Evolutionary conservation across 2,888 invertebrate species (phyloP).

Genomic region (Andrena marginata): DNA sequence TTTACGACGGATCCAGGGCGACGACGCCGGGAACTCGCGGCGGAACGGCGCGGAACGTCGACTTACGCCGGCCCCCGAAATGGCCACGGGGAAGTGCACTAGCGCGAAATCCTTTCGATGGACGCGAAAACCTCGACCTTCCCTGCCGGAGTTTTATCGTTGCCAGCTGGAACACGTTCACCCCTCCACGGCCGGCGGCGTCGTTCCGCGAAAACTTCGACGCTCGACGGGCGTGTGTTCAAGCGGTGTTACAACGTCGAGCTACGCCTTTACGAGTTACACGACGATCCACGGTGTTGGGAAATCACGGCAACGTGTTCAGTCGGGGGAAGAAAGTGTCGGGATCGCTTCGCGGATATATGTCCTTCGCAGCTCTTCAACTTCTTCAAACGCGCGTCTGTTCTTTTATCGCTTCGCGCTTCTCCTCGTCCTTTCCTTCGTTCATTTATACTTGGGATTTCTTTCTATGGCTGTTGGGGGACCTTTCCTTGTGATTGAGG

Average conservation of each 20-base stretch:
- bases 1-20: slow-evolving; percentile 61
- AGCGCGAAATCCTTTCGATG: slow-evolving; percentile 52
- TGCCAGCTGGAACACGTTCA: not conserved
- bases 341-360: no score
- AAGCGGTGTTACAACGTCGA: not conserved
- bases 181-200: not conserved
- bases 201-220: no score
- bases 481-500: no score
- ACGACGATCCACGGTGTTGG: not conserved
- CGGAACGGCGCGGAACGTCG: slow-evolving; percentile 37
- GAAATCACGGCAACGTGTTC: slow-evolving; percentile 3
- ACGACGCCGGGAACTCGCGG: slow-evolving; percentile 37
- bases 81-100: slow-evolving; percentile 39
- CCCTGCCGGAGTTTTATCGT: slow-evolving; percentile 42
- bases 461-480: no score
- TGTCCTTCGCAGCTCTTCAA: no score
- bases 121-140: slow-evolving; percentile 23
- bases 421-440: no score
- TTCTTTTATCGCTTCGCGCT: no score
- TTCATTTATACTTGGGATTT: no score
- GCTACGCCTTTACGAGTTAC: slow-evolving; percentile 14
- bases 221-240: not conserved
- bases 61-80: slow-evolving; percentile 50
- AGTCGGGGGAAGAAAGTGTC: not conserved
- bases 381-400: no score